phyloP scores from a whole-genome alignment of 2,888 invertebrate genomes.

The Hoplodrina ambigua region DNA sequence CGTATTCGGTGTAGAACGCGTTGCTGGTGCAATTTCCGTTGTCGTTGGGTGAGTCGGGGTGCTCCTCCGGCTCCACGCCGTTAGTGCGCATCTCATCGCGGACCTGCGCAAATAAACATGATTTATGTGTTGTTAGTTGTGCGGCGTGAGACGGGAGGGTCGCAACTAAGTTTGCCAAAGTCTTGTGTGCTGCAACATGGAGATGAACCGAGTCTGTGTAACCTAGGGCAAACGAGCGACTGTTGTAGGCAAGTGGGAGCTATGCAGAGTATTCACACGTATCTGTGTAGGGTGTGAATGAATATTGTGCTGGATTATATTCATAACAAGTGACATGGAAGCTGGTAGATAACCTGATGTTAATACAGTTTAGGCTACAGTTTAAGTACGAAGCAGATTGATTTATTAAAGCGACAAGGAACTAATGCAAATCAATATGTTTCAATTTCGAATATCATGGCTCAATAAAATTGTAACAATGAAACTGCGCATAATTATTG shows the following conservation, averaged over 20 bases:
- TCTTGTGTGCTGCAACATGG: conserved; percentile 1
- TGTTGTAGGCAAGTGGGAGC: neutral
- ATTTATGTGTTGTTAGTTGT: conserved; percentile 24
- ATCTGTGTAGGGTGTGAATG: neutral
- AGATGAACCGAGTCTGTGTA: neutral
- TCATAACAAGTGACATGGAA: neutral
- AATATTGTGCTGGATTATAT: conserved; percentile 6
- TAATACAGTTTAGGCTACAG: too few species aligned
- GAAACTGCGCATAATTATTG: too few species aligned
- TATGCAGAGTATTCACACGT: neutral
- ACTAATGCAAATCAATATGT: too few species aligned
- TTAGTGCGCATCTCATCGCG: conserved; percentile 92
- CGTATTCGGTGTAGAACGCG: conserved; percentile 88
- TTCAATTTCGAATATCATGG: too few species aligned
- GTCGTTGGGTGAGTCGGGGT: conserved; percentile 90
- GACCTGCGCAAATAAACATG: conserved; percentile 76
- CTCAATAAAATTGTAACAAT: too few species aligned
- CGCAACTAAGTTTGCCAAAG: conserved; percentile 6
- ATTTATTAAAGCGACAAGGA: too few species aligned
- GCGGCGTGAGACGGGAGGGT: neutral
- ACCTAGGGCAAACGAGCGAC: too few species aligned
- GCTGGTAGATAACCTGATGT: neutral
- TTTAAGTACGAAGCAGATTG: too few species aligned
- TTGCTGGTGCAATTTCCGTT: conserved; percentile 92
- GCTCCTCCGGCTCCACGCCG: conserved; percentile 91